Conservation (phyloP, 2,888 invertebrate genomes). For the Steinernema carpocapsae region DNA sequence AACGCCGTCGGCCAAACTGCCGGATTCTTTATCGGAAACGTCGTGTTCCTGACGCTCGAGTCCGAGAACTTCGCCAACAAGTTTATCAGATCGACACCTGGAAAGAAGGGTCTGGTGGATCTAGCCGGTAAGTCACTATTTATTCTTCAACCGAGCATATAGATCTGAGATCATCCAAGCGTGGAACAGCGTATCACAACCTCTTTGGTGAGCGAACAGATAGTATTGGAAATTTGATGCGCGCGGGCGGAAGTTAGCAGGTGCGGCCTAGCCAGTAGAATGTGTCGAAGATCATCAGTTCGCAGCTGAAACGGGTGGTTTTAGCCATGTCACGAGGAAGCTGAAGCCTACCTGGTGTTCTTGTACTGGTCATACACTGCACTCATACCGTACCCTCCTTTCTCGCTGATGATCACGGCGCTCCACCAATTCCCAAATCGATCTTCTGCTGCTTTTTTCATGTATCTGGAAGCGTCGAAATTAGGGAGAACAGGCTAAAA, state of each 20-base stretch:
- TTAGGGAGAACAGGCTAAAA: conserved; percentile 15
- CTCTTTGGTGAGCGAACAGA: conserved; percentile 15
- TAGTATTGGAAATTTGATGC: background rate
- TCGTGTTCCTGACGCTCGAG: conserved; percentile 92
- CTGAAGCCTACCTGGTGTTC: conserved; percentile 61
- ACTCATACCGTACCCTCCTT: conserved; percentile 68
- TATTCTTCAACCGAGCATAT: conserved; percentile 20
- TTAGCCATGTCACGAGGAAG: background rate
- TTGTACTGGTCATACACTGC: conserved; percentile 67
- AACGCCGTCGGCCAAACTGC: conserved; percentile 98
- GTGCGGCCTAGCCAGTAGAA: conserved; percentile 68
- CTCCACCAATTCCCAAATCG: conserved; percentile 69
- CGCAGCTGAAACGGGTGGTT: conserved; percentile 57
- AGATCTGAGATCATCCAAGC: conserved; percentile 37
- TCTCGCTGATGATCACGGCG: conserved; percentile 66
- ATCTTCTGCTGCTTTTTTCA: conserved; percentile 67
- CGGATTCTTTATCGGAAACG: conserved; percentile 89
- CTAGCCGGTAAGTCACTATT: conserved; percentile 66
- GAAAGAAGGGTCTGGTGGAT: conserved; percentile 76
- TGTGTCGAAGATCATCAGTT: conserved; percentile 67
- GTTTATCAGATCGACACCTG: conserved; percentile 80
- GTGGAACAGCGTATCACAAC: conserved; percentile 19
- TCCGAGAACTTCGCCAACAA: conserved; percentile 93
- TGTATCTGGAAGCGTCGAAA: conserved; percentile 52
- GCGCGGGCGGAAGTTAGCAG: conserved; percentile 53